phyloP scores from a whole-genome alignment of 2,797 vertebrate species.

The Austrolebias charrua region DNA sequence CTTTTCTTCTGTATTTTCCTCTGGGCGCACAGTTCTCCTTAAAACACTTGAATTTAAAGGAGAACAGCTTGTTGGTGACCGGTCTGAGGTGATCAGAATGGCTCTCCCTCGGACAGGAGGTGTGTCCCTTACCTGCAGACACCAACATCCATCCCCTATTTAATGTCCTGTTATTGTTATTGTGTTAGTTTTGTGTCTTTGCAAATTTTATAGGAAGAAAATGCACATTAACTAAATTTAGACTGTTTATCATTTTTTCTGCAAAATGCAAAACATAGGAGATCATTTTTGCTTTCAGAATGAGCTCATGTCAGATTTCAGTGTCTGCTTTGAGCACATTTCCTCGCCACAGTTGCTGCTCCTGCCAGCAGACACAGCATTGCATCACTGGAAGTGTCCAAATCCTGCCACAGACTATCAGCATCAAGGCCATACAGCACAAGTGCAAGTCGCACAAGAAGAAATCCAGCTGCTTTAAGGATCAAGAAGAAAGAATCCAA shows the following conservation, averaged over 20 bases:
- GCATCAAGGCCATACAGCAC: slow-evolving; percentile 33
- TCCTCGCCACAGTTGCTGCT: neutral
- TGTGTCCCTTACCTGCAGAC: neutral
- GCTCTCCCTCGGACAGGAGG: neutral
- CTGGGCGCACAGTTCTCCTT: neutral
- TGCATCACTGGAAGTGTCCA: slow-evolving; percentile 36
- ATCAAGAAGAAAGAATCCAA: slow-evolving; percentile 5
- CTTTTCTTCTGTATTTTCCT: neutral
- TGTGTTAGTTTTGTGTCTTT: too few relatives aligned
- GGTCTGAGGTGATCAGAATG: slow-evolving; percentile 8
- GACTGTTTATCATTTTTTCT: too few relatives aligned
- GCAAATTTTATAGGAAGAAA: too few relatives aligned
- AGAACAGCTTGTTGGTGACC: slow-evolving; percentile 1
- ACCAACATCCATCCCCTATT: neutral
- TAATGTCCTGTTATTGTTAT: too few relatives aligned
- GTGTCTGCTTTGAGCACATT: slow-evolving; percentile 7
- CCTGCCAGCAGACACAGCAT: slow-evolving; percentile 22
- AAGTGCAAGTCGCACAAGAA: neutral
- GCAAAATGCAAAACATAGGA: neutral
- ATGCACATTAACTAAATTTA: too few relatives aligned
- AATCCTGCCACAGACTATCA: slow-evolving; percentile 33
- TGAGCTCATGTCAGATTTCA: slow-evolving; percentile 9
- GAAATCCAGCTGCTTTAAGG: slow-evolving; percentile 11
- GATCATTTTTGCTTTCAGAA: slow-evolving; percentile 2
- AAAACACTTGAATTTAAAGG: neutral